Evolutionary conservation across 1,140 invertebrate genomes (phyloP).

Genomic region (Zaprionus camerounensis): DNA sequence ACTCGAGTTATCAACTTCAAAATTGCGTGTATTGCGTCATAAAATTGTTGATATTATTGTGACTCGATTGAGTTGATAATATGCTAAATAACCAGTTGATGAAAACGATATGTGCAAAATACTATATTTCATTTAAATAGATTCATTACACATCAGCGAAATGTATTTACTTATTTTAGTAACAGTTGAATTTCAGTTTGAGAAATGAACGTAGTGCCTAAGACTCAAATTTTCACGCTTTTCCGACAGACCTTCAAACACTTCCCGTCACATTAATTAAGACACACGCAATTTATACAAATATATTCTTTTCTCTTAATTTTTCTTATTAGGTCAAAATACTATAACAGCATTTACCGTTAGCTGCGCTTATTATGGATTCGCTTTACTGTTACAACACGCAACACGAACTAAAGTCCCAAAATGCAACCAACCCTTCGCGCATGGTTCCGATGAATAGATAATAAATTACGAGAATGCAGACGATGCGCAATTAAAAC

Average conservation of each 20-base stretch:
- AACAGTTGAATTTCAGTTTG: background rate
- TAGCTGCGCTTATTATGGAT: slow-evolving; percentile 34
- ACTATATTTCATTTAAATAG: background rate
- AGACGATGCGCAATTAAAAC: slow-evolving; percentile 62
- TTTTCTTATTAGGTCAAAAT: slow-evolving; percentile 20
- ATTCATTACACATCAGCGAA: background rate
- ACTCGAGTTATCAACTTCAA: slow-evolving; percentile 33
- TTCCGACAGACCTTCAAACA: background rate
- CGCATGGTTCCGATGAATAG: slow-evolving; percentile 55
- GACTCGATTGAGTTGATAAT: slow-evolving; percentile 5
- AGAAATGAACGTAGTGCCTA: background rate
- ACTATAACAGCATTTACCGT: slow-evolving; percentile 20
- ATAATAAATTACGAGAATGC: slow-evolving; percentile 63
- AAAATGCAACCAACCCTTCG: slow-evolving; percentile 44
- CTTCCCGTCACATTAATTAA: slow-evolving; percentile 5
- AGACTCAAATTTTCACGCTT: slow-evolving; percentile 2
- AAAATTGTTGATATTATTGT: slow-evolving; percentile 37
- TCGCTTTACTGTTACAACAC: slow-evolving; percentile 19
- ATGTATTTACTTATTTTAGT: background rate
- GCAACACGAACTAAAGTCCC: background rate
- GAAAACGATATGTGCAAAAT: background rate
- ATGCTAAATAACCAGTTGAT: background rate
- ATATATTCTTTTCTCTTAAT: slow-evolving; percentile 13
- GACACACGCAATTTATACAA: background rate
- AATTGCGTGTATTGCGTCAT: slow-evolving; percentile 49